phyloP scores from a whole-genome alignment of 2,797 vertebrate genomes.

The Rousettus madagascariensis region DNA sequence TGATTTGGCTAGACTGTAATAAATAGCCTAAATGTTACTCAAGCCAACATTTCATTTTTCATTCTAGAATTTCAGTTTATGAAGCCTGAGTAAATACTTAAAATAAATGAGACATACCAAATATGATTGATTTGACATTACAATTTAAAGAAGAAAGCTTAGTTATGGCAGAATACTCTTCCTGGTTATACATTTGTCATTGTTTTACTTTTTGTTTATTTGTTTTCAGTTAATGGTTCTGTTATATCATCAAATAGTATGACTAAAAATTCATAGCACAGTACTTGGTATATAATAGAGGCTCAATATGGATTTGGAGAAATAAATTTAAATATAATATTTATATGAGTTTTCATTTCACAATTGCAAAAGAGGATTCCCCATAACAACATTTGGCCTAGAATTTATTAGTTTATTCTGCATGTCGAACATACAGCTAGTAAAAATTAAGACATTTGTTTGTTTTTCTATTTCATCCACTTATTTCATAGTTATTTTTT shows the following conservation, averaged over 20 bases:
- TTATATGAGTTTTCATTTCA: slow-evolving; percentile 41
- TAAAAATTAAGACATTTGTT: background rate
- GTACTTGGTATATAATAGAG: background rate
- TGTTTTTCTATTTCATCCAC: background rate
- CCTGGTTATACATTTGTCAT: background rate
- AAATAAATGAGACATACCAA: slow-evolving; percentile 48
- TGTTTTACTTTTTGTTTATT: background rate
- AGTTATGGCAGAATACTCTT: background rate
- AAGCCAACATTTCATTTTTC: slow-evolving; percentile 32
- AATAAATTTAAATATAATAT: background rate
- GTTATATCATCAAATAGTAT: background rate
- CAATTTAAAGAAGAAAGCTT: background rate
- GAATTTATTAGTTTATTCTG: background rate
- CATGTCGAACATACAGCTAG: background rate
- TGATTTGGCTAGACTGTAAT: slow-evolving; percentile 57
- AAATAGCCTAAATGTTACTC: slow-evolving; percentile 51
- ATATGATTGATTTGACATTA: slow-evolving; percentile 26
- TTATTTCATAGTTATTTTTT: slow-evolving; percentile 19
- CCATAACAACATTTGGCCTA: background rate
- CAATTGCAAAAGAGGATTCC: background rate
- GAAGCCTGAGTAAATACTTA: slow-evolving; percentile 46
- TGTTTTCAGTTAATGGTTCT: slow-evolving; percentile 16
- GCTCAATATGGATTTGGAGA: background rate
- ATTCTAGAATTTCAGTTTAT: slow-evolving; percentile 60
- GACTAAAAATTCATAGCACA: background rate